Evolutionary conservation across 1,140 invertebrate genomes (phyloP), one percentile per base, ranked within the genome.

Genomic region (Drosophila nigrodunni): DNA sequence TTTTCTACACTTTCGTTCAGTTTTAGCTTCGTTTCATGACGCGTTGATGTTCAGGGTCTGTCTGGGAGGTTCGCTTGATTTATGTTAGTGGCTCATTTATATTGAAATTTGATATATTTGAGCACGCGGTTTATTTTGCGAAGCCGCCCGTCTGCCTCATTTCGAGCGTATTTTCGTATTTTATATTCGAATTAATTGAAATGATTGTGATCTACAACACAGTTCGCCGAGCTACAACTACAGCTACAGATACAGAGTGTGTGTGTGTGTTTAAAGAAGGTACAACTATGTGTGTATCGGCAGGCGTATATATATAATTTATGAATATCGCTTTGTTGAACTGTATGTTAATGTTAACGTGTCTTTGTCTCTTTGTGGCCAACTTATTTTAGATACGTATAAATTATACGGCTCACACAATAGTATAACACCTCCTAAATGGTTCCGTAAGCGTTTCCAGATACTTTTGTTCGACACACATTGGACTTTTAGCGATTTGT

Each of bases 141-240:
- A 89, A 88, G 77, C 74, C 69, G 74, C 74, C 77, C 77, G 74
- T 65, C 70, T 68, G 50, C 44, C 59, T 74, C 75, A 59, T 69
- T 69, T 70, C 49, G 50, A 75, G 64, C 41, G 74, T 77, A 86
- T 80, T 87, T 80, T 67, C 62, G 79, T 75, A 75, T 88, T 90
- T 89, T 89, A 81, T 88, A 86, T 89, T 81, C 71, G 75, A 89
- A 86, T 89, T 89, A 89, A 89, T 89, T 89, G 86, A 89, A 89
- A 89, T 89, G 85, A 89, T 89, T 89, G 80, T 89, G 85, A 89
- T 89, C 85, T 89, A 90, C 85, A 89, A 89, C 81, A 89, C 78
- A 59, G 73, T 47, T 70, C 49, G 61, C 18, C 77, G 15, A 50
- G 72, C 66, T 37, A 52, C 59, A 41, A 2, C 3, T 44, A 77